Evolutionary conservation across 2,888 invertebrate genomes (phyloP).

Genomic region (Amaurobius ferox): DNA sequence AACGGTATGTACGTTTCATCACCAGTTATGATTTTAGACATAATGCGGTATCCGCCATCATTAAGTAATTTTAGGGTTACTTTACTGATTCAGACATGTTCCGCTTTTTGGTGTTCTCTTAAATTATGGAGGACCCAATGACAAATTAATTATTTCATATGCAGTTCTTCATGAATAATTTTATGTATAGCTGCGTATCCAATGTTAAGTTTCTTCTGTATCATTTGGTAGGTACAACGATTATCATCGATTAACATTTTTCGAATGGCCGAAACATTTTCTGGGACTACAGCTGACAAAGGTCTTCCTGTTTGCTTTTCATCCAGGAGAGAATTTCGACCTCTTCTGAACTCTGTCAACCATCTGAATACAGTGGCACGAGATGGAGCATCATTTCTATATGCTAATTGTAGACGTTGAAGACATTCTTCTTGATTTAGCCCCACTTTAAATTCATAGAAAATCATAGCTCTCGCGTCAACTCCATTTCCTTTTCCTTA

Average conservation of each 20-base stretch:
- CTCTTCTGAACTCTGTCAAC: too few species aligned
- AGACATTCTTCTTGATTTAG: too few species aligned
- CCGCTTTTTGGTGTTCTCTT: constrained; percentile 20
- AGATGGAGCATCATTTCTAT: too few species aligned
- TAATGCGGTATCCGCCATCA: constrained; percentile 1
- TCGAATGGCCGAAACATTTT: neutral
- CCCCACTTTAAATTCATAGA: too few species aligned
- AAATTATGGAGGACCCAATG: constrained; percentile 16
- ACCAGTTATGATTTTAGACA: constrained; percentile 13
- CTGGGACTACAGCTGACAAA: neutral
- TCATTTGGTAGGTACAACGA: neutral
- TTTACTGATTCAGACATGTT: constrained; percentile 3
- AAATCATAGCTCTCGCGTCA: too few species aligned
- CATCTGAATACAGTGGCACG: too few species aligned
- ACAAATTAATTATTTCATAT: constrained; percentile 26
- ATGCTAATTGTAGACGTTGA: too few species aligned
- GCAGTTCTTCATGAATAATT: constrained; percentile 21
- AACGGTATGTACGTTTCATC: constrained; percentile 30
- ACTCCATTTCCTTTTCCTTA: too few species aligned
- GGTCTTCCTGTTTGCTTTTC: too few species aligned
- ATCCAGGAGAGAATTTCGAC: too few species aligned
- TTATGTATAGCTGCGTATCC: neutral
- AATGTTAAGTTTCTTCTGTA: neutral
- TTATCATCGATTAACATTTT: constrained; percentile 2
- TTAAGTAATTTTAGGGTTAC: constrained; percentile 13